phyloP scores from a whole-genome alignment of 2,113 vertebrate species.

The Condylura cristata region DNA sequence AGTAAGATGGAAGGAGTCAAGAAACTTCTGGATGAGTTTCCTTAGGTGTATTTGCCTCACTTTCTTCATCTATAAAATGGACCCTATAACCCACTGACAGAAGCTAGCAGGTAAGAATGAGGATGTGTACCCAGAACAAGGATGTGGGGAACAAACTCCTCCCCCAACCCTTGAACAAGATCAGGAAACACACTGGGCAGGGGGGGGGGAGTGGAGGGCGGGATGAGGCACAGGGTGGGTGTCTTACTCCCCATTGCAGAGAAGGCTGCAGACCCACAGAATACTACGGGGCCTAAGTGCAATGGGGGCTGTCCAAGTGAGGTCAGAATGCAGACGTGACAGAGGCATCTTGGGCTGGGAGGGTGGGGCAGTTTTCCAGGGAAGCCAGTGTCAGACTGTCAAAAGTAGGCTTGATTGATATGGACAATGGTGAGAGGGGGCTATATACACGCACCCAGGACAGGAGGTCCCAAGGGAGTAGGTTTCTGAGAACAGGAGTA shows the following conservation, averaged over 20 bases:
- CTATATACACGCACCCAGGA: not conserved
- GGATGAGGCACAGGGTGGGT: too few species aligned
- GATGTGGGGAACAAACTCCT: too few species aligned
- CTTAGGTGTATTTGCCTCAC: not conserved
- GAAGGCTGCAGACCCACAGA: not conserved
- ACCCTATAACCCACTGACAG: not conserved
- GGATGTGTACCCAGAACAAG: not conserved
- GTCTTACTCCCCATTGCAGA: not conserved
- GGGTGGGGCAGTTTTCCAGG: too few species aligned
- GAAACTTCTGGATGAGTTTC: not conserved
- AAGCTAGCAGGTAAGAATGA: not conserved
- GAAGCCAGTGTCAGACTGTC: not conserved
- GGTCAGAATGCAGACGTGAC: not conserved
- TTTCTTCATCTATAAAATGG: not conserved
- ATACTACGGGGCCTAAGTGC: not conserved
- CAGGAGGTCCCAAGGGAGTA: not conserved
- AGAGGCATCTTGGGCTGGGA: too few species aligned
- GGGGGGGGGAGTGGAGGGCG: too few species aligned
- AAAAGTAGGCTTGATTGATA: not conserved
- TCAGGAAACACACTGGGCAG: not conserved
- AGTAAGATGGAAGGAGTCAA: not conserved
- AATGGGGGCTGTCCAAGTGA: not conserved
- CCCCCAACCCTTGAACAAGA: not conserved
- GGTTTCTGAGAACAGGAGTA: not conserved
- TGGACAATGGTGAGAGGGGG: not conserved